phyloP scores from a whole-genome alignment of 2,113 vertebrate species.

The Lepus americanus region DNA sequence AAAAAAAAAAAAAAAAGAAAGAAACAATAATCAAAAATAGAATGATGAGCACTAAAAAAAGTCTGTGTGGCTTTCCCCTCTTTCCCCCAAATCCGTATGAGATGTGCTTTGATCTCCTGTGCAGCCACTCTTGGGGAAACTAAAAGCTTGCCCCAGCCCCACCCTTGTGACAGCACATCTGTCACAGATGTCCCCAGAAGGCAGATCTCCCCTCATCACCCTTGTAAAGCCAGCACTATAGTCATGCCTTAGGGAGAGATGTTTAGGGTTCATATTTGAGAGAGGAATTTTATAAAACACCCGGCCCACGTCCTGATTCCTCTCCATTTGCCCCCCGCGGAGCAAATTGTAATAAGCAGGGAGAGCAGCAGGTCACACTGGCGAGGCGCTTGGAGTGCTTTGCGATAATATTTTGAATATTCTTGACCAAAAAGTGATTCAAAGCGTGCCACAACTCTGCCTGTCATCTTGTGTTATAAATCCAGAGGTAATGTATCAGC shows the following conservation, averaged over 20 bases:
- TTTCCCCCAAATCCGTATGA: background rate
- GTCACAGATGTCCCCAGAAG: slow-evolving; percentile 36
- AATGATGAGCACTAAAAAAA: background rate
- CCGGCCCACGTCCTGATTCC: background rate
- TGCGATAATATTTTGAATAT: background rate
- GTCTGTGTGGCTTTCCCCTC: background rate
- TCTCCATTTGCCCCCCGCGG: background rate
- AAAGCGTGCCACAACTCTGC: slow-evolving; percentile 39
- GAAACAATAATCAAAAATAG: background rate
- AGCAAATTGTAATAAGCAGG: background rate
- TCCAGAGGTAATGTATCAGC: background rate
- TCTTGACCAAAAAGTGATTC: slow-evolving; percentile 65
- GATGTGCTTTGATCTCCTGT: background rate
- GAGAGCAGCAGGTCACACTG: background rate
- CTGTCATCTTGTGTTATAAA: slow-evolving; percentile 17
- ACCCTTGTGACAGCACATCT: slow-evolving; percentile 23
- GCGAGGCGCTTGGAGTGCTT: background rate
- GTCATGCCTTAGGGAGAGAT: background rate
- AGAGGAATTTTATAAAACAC: background rate
- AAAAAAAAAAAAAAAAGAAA: too few relatives aligned
- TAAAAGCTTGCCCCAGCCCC: background rate
- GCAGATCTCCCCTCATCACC: slow-evolving; percentile 38
- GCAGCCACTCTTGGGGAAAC: slow-evolving; percentile 19
- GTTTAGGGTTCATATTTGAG: slow-evolving; percentile 6
- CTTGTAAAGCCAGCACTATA: slow-evolving; percentile 36